Base-by-base conservation (phyloP, 1,140 invertebrate genomes). In the Drosophila truncata region DNA sequence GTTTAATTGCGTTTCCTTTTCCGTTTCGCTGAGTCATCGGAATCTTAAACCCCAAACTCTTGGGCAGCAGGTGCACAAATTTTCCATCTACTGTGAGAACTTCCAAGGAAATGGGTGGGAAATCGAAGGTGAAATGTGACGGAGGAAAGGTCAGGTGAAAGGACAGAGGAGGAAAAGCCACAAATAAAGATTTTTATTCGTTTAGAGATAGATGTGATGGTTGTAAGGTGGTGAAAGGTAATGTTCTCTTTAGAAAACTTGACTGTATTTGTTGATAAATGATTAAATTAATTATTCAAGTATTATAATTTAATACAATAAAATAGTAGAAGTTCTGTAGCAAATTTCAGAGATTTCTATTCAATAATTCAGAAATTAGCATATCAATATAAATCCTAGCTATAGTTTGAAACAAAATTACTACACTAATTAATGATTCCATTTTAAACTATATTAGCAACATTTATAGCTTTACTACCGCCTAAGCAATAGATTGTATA, bases 1-100 rank as follows among this genome's bases (percentile, higher is more conserved):
- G 47, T 65, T 78, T 78, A 86, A 85, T 86, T 80, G 70, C 78
- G 58, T 78, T 87, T 88, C 80, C 77, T 41, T 74, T 88, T 87
- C 64, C 83, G 79, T 57, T 72, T 20, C 37, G 25, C 57, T 58
- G 73, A 80, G 47, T 76, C 44, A 66, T 52, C 42, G 29, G 29
- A 29, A 54, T 74, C 39, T 35, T 27, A 25, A 16, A 20, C 27
- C 16, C 37, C 27, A 33, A 31, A 9, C 27, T 8, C 18, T 31
- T 31, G 27, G 18, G 16, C 3, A 8, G 8, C 10, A 42, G 54
- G 9, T 62, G 60, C 25, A 63, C 52, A 25, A 13, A 39, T 20
- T 20, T n/a, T 13, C 14, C 35, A 7, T 29, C 13, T 23, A 10
- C 14, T 37, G 2, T 10, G 14, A 37, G n/a, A n/a, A 35, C 1